A percentile compares a stretch with the other conserved stretches of the same genome.
These are phyloP conservation scores for Hydropsyche betteni DNA, from an alignment of 2,888 invertebrate species.

Conservation along the genomic window DNA sequence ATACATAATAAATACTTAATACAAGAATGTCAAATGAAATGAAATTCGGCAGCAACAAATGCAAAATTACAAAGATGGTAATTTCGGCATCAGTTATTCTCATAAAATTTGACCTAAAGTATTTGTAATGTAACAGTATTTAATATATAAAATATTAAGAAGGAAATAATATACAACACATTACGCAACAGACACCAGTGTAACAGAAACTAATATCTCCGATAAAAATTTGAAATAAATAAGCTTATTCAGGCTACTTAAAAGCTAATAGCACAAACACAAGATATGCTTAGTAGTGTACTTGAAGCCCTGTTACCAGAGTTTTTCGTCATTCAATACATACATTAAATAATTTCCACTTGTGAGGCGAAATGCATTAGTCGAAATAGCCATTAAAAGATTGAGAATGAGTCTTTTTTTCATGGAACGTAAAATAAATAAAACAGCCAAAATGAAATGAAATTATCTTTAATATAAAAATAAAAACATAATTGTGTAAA, in stretches of 20 bases:
- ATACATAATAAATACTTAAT: constrained; percentile 14
- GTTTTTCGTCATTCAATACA: neutral
- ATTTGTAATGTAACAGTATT: neutral
- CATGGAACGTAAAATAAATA: constrained; percentile 33
- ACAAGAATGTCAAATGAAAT: too few relatives aligned
- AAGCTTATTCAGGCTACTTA: constrained; percentile 42
- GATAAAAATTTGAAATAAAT: constrained; percentile 9
- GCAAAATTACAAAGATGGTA: too few relatives aligned
- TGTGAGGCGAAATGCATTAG: too few relatives aligned
- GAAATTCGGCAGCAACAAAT: too few relatives aligned
- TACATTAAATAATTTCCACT: neutral
- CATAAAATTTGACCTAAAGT: too few relatives aligned
- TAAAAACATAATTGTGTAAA: constrained; percentile 45
- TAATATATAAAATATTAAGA: constrained; percentile 13
- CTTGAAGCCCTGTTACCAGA: neutral
- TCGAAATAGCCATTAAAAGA: constrained; percentile 5
- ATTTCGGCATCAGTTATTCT: too few relatives aligned
- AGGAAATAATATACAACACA: constrained; percentile 22
- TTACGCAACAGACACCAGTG: constrained; percentile 24
- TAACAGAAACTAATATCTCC: constrained; percentile 13
- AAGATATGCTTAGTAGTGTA: constrained; percentile 47
- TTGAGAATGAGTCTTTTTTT: constrained; percentile 12
- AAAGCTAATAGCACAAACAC: constrained; percentile 50
- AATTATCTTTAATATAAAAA: constrained; percentile 51
- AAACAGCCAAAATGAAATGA: constrained; percentile 46